Evolutionary conservation across 2,797 vertebrate species (phyloP), one percentile per base, ranked within the genome.

Genomic region (Poecilia gillii): DNA sequence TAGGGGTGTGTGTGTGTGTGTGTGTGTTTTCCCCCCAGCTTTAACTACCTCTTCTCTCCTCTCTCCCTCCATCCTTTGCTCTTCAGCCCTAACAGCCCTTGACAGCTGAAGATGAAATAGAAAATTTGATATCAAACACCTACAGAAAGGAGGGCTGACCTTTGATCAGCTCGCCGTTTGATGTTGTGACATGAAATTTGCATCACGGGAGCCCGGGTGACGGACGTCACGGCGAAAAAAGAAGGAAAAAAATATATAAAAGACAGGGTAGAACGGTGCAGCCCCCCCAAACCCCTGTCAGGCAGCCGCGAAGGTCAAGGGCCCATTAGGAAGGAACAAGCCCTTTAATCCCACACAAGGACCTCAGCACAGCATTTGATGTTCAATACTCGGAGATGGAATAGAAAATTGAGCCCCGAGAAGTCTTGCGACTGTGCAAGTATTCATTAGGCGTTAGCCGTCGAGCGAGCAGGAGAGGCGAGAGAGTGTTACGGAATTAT

Each of bases 141-240:
- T 96, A 96, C 96, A 97, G 93, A 96, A 96, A 97, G 94, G 92
- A 96, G 94, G 89, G 90, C 92, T 98, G 97, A 98, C 97, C 97
- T 98, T 98, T 97, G 96, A 97, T 98, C 97, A 98, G 91, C 89
- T 78, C 85, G 85, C 88, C 76, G 91, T 97, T 97, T 97, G 96
- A 97, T 97, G 96, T 96, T 95, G 95, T 97, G 96, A 97, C 96
- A 96, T 93, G 89, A 96, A 96, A 98, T 98, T 97, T 98, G 96
- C 97, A 97, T 98, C 91, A 91, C 90, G 93, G 94, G 94, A 95
- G 95, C 93, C 86, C 87, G 31, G 86, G 93, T 93, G 87, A 93
- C 84, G 90, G 94, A 95, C 85, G 88, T 87, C 90, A 91, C 5
- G 36, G 91, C 72, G 82, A 89, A 87, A 93, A 92, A 53, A 47